Conservation (phyloP, 2,888 invertebrate species). For the Chrysolina oricalcia region DNA sequence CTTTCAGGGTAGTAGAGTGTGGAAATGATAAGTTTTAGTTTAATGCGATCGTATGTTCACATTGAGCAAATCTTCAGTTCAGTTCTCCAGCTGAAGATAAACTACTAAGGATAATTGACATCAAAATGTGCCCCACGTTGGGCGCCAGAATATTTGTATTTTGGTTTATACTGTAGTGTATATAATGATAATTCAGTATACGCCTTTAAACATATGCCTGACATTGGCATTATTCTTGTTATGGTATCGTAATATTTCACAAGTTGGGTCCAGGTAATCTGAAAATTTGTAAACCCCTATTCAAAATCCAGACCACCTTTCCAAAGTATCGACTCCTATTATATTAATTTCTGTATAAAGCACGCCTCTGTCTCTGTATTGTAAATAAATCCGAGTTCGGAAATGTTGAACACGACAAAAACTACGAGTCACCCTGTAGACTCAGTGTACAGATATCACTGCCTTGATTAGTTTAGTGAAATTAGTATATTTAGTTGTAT, state of each 20-base stretch:
- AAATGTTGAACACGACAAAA: slow-evolving; percentile 41
- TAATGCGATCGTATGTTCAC: no score
- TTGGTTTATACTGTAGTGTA: no score
- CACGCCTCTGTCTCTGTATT: slow-evolving; percentile 36
- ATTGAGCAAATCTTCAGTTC: no score
- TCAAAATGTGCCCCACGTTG: neutral
- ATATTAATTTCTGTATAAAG: slow-evolving; percentile 39
- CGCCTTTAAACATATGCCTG: no score
- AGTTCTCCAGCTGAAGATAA: no score
- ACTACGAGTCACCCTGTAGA: slow-evolving; percentile 59
- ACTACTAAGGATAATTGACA: no score
- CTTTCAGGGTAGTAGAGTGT: no score
- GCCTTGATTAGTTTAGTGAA: slow-evolving; percentile 62
- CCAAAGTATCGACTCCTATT: neutral
- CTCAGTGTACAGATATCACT: slow-evolving; percentile 64
- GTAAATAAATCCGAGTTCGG: slow-evolving; percentile 43
- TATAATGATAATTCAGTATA: no score
- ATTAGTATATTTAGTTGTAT: slow-evolving; percentile 62
- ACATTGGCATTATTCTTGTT: no score
- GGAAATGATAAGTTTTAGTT: no score
- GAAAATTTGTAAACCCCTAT: neutral
- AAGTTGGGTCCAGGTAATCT: neutral
- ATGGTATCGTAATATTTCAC: neutral
- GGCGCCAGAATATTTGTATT: neutral
- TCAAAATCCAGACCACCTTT: neutral